Evolutionary conservation across 2,888 invertebrate genomes (phyloP).

Genomic region (Fragum fragum): DNA sequence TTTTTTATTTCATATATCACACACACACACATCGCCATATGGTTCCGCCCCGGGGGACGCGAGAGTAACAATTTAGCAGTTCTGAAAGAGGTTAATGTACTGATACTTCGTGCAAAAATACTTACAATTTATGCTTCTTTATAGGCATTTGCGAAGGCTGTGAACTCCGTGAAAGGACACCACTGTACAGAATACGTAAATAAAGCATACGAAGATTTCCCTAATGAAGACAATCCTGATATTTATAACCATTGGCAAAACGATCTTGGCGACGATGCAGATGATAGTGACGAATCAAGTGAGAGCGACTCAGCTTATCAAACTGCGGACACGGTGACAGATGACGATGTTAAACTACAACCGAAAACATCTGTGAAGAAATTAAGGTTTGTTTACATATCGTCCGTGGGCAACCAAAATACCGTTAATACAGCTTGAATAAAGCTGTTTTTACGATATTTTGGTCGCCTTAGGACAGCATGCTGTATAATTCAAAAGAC

Average conservation of each 20-base stretch:
- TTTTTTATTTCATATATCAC: too few relatives aligned
- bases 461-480: too few relatives aligned
- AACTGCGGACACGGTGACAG: constrained; percentile 6
- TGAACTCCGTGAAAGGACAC: constrained; percentile 28
- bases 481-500: too few relatives aligned
- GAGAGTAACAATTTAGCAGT: too few relatives aligned
- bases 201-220: constrained; percentile 45
- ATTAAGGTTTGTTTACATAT: too few relatives aligned
- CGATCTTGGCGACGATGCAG: constrained; percentile 32
- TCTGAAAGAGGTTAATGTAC: too few relatives aligned
- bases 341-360: neutral
- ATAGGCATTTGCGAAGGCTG: constrained; percentile 37
- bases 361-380: constrained; percentile 21
- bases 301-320: constrained; percentile 30
- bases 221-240: constrained; percentile 35
- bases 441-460: too few relatives aligned
- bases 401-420: too few relatives aligned
- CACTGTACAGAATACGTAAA: constrained; percentile 33
- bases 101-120: too few relatives aligned
- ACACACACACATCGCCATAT: too few relatives aligned
- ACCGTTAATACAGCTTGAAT: too few relatives aligned
- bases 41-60: too few relatives aligned
- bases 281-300: constrained; percentile 24
- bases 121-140: neutral
- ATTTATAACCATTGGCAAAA: neutral